Evolutionary conservation across 1,140 invertebrate species (phyloP).

Genomic region (Drosophila sproati): DNA sequence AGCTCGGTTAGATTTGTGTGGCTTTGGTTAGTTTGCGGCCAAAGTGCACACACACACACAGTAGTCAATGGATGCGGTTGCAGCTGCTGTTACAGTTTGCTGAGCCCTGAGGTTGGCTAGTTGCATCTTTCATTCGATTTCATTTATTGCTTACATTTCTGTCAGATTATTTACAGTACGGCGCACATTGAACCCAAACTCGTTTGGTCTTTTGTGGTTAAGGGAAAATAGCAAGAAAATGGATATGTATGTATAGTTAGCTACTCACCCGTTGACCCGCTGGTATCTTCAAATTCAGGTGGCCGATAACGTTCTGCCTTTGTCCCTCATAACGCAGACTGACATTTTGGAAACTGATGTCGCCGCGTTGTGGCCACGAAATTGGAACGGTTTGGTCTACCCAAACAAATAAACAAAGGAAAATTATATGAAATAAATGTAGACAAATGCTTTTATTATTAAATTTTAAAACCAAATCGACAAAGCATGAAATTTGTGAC

Average conservation of each 20-base stretch:
- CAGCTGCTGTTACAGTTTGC: slow-evolving; percentile 49
- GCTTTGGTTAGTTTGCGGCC: slow-evolving; percentile 54
- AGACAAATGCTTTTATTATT: slow-evolving; percentile 34
- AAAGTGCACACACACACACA: slow-evolving; percentile 47
- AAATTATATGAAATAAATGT: slow-evolving; percentile 20
- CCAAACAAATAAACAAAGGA: slow-evolving; percentile 29
- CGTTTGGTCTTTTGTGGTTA: background rate
- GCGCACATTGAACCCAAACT: slow-evolving; percentile 7
- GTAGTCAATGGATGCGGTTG: slow-evolving; percentile 7
- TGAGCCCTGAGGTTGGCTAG: slow-evolving; percentile 12
- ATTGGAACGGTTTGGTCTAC: slow-evolving; percentile 86
- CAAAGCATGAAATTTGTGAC: slow-evolving; percentile 42
- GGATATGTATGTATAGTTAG: slow-evolving; percentile 1
- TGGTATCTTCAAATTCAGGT: slow-evolving; percentile 87
- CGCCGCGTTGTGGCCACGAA: slow-evolving; percentile 89
- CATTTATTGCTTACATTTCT: slow-evolving; percentile 33
- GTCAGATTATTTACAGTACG: slow-evolving; percentile 23
- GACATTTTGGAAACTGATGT: slow-evolving; percentile 90
- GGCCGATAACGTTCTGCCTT: slow-evolving; percentile 87
- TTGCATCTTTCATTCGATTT: slow-evolving; percentile 47
- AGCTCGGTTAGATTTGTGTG: slow-evolving; percentile 28
- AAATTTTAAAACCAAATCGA: slow-evolving; percentile 48
- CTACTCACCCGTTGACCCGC: slow-evolving; percentile 88
- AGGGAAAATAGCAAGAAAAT: slow-evolving; percentile 6
- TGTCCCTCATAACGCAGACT: slow-evolving; percentile 88